Evolutionary conservation across 2,113 vertebrate species (phyloP), one percentile per base, ranked within the genome.

Genomic region (Hoplias malabaricus): DNA sequence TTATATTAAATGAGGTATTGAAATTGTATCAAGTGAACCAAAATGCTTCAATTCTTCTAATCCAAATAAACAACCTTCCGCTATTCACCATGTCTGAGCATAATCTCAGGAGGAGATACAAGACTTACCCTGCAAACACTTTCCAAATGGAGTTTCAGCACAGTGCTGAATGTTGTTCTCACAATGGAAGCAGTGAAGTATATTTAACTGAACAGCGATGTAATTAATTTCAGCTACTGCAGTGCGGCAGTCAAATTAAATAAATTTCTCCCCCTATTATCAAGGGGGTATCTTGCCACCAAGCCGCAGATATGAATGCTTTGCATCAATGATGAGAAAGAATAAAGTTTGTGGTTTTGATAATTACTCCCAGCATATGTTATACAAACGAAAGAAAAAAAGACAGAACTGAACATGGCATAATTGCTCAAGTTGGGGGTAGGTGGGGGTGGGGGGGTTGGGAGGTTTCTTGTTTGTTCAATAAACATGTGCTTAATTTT

Each of bases 221-320:
- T 89, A 93, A 93, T 93, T 93, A 91, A 92, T 92, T 92, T 90
- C 83, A 89, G 84, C 82, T 84, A 86, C 84, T 85, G 86, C 87
- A 85, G 87, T 90, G 81, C 87, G 85, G 89, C 86, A 90, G 88
- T 90, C 87, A 87, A 91, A 91, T 87, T 81, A 91, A 92, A 93
- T 90, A 91, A 80, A 90, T 91, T 89, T 89, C 77, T 88, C 85
- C 71, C 85, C 70, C 85, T 88, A 91, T 90, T 90, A 89, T 92
- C 90, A 84, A 63, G 88, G 86, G 92, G 87, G 79, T 82, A 81
- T 89, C 80, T 84, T 86, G 80, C 84, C 74, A 83, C 59, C 87
- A 82, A 88, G 88, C 86, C 86, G 83, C 80, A 71, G 80, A 88
- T 80, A 86, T 67, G 80, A 85, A 85, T 43, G 87, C 84, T 67